Percentiles rank a stretch among this genome's conserved stretches.
These are phyloP conservation scores for Trichonephila clavata DNA, from an alignment of 1,140 invertebrate species.

Conservation along the genomic window DNA sequence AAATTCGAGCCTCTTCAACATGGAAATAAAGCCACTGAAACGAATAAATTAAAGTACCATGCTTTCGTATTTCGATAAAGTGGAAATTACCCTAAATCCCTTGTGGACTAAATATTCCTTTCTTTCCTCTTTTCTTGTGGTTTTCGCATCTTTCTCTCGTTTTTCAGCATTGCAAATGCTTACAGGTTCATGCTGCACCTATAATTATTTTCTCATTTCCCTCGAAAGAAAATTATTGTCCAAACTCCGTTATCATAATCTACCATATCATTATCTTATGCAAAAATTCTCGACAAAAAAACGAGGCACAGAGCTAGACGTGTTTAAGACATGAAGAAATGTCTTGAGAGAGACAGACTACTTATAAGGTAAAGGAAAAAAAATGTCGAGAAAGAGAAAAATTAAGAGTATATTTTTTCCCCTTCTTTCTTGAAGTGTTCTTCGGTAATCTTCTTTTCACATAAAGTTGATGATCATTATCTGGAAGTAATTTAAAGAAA, in stretches of 20 bases:
- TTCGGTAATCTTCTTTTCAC: not conserved
- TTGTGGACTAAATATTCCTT: not conserved
- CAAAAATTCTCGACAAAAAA: not conserved
- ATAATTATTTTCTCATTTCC: conserved; percentile 30
- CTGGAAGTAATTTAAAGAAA: not conserved
- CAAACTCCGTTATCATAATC: conserved; percentile 25
- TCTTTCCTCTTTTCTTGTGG: not conserved
- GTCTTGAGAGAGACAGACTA: not conserved
- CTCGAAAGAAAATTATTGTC: not conserved
- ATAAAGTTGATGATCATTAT: not conserved
- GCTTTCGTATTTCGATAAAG: conserved; percentile 25
- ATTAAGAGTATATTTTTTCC: not conserved
- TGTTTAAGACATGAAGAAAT: not conserved
- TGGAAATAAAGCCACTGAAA: not conserved
- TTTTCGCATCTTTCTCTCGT: not conserved
- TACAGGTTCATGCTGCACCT: not conserved
- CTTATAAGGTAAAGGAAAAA: not conserved
- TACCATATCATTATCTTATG: conserved; percentile 14
- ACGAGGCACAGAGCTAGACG: not conserved
- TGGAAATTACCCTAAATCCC: conserved; percentile 1
- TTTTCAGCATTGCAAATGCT: not conserved
- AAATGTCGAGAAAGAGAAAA: not conserved
- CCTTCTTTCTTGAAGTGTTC: not conserved
- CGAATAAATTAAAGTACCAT: conserved; percentile 5
- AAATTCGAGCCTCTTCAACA: not conserved